Conservation (phyloP, 92 coral and sea anemone species). For the Paramuricea clavata region DNA sequence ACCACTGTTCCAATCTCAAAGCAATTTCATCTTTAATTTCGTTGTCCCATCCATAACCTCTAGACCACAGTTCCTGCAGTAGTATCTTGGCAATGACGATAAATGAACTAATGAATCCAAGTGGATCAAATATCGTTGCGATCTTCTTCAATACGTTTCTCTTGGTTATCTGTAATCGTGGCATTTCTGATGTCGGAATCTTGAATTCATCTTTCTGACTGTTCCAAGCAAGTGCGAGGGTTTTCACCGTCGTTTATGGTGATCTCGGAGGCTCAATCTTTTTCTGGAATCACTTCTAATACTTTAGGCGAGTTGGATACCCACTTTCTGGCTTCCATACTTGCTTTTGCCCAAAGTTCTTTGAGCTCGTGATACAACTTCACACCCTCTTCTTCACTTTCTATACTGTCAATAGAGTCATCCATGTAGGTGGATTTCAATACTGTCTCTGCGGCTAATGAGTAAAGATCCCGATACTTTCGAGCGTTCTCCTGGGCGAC, state of each 20-base stretch:
- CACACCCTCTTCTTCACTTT: slow-evolving; percentile 45
- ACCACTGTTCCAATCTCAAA: slow-evolving; percentile 25
- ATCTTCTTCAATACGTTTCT: slow-evolving; percentile 61
- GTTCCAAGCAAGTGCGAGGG: slow-evolving; percentile 22
- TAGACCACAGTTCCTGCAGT: slow-evolving; percentile 37
- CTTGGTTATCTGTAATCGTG: slow-evolving; percentile 54
- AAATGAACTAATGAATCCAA: slow-evolving; percentile 59
- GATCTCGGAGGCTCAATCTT: slow-evolving; percentile 62
- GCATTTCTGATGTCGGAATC: slow-evolving; percentile 27
- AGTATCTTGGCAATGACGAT: slow-evolving; percentile 56
- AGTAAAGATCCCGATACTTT: slow-evolving; percentile 24
- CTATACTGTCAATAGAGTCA: slow-evolving; percentile 59
- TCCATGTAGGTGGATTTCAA: slow-evolving; percentile 72
- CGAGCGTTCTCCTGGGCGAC: slow-evolving; percentile 67
- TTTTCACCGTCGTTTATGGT: slow-evolving; percentile 41
- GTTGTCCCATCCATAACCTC: not conserved
- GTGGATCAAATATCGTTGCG: slow-evolving; percentile 63
- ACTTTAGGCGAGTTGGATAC: slow-evolving; percentile 57
- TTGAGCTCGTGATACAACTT: slow-evolving; percentile 55
- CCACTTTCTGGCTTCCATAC: slow-evolving; percentile 72
- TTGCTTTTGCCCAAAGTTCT: slow-evolving; percentile 40
- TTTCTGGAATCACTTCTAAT: slow-evolving; percentile 53
- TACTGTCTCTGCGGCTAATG: slow-evolving; percentile 67
- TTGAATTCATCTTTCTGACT: slow-evolving; percentile 22
- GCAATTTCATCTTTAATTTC: not conserved